Evolutionary conservation across 2,888 invertebrate genomes (phyloP).

Genomic region (Cephus pygmeus): DNA sequence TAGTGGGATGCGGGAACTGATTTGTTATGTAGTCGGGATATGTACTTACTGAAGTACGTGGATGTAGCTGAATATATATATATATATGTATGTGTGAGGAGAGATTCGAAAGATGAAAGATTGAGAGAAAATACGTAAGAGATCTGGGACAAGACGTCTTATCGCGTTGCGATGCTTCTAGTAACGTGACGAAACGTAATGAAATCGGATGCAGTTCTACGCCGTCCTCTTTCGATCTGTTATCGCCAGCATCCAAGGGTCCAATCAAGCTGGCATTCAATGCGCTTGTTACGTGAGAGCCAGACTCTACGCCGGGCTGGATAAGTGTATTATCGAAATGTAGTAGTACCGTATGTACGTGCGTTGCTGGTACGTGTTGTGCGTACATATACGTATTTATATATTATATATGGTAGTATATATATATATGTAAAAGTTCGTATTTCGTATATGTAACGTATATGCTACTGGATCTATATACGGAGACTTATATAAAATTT

Average conservation of each 20-base stretch:
- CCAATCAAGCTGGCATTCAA: slow-evolving; percentile 58
- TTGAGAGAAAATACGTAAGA: neutral
- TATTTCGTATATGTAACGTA: no score
- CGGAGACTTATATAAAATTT: no score
- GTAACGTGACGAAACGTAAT: slow-evolving; percentile 26
- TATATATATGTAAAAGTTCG: no score
- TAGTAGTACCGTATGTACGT: neutral
- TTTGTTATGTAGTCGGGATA: no score
- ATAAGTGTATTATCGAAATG: slow-evolving; percentile 45
- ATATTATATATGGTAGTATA: no score
- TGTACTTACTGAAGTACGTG: neutral
- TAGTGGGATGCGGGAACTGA: neutral
- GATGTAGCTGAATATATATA: slow-evolving; percentile 4
- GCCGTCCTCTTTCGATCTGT: slow-evolving; percentile 14
- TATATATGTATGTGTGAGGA: neutral
- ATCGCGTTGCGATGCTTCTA: slow-evolving; percentile 1
- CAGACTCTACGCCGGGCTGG: slow-evolving; percentile 22
- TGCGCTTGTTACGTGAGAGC: slow-evolving; percentile 51
- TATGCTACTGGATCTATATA: no score
- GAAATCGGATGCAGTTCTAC: slow-evolving; percentile 25
- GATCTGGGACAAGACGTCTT: slow-evolving; percentile 3
- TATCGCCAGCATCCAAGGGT: slow-evolving; percentile 39
- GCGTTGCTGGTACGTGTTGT: neutral
- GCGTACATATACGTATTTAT: neutral
- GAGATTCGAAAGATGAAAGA: neutral